These are phyloP conservation scores for Kryptopterus vitreolus DNA, from an alignment of 2,797 vertebrate species.

Conservation along the genomic window DNA sequence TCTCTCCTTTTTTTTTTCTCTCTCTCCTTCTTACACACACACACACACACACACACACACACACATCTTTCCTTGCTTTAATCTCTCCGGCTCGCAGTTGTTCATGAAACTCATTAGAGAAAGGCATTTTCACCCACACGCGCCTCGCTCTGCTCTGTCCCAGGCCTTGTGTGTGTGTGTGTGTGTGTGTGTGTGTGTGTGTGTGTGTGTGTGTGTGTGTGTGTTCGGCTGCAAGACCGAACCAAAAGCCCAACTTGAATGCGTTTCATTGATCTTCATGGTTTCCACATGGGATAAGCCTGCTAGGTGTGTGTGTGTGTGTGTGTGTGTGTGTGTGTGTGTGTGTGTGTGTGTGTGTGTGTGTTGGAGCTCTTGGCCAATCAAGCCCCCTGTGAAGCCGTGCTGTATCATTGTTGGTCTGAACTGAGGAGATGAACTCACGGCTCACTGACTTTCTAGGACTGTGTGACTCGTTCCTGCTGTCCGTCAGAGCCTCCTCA, in stretches of 20 bases:
- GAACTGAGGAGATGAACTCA: constrained; percentile 19
- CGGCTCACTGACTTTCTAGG: constrained; percentile 48
- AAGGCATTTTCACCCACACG: constrained; percentile 50
- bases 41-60: constrained; percentile 6
- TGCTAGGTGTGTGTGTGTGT: neutral
- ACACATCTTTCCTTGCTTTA: constrained; percentile 22
- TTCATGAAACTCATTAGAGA: constrained; percentile 53
- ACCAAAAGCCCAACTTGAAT: constrained; percentile 54
- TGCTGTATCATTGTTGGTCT: neutral
- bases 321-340: too few species aligned
- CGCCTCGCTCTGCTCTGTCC: constrained; percentile 33
- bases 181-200: constrained; percentile 50
- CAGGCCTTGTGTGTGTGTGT: neutral
- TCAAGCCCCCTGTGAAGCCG: constrained; percentile 18
- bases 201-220: constrained; percentile 38
- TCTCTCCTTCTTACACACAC: constrained; percentile 19
- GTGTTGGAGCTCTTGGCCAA: constrained; percentile 7
- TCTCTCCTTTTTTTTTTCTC: neutral
- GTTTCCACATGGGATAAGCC: constrained; percentile 35
- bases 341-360: too few species aligned
- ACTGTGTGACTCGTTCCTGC: constrained; percentile 32
- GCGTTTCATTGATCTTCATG: constrained; percentile 54
- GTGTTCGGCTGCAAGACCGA: constrained; percentile 18
- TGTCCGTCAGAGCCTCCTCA: constrained; percentile 42
- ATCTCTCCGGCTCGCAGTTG: neutral